A percentile compares a stretch with the other conserved stretches of the same genome.
Conservation (phyloP, 2,797 vertebrate genomes). For the Brachyrhaphis roseni region DNA sequence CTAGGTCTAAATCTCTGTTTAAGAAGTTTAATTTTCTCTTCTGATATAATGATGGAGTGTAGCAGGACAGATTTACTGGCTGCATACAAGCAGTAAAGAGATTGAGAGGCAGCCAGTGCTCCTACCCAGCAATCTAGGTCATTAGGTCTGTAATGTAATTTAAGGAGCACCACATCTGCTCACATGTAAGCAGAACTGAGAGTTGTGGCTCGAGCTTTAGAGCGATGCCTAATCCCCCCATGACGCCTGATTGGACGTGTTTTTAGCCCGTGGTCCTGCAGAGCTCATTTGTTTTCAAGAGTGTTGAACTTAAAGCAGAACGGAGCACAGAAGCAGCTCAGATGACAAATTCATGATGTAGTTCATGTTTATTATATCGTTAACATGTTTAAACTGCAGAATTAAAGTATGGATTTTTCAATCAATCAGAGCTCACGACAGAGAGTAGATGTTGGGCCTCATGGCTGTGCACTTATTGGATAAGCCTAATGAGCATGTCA, state of each 20-base stretch:
- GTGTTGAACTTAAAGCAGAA: slow-evolving; percentile 7
- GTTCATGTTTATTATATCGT: neutral
- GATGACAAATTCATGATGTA: neutral
- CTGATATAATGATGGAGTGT: neutral
- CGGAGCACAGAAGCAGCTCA: neutral
- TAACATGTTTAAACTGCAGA: neutral
- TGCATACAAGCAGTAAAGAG: slow-evolving; percentile 46
- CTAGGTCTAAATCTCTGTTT: neutral
- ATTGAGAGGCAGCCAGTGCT: slow-evolving; percentile 59
- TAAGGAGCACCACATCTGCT: slow-evolving; percentile 77
- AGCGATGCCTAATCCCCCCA: slow-evolving; percentile 61
- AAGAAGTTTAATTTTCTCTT: slow-evolving; percentile 3
- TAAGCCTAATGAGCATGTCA: slow-evolving; percentile 36
- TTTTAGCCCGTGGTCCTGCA: slow-evolving; percentile 33
- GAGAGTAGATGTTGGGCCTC: neutral
- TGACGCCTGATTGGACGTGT: slow-evolving; percentile 62
- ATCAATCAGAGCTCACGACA: slow-evolving; percentile 5
- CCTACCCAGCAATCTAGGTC: slow-evolving; percentile 75
- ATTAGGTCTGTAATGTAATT: slow-evolving; percentile 80
- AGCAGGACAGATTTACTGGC: slow-evolving; percentile 43
- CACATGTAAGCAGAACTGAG: slow-evolving; percentile 58
- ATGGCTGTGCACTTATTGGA: slow-evolving; percentile 9
- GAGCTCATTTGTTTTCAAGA: slow-evolving; percentile 34
- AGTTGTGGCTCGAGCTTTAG: slow-evolving; percentile 62
- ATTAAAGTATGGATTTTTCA: slow-evolving; percentile 1